Base-by-base conservation (phyloP, 1,140 invertebrate species). In the Pachypsylla venusta region DNA sequence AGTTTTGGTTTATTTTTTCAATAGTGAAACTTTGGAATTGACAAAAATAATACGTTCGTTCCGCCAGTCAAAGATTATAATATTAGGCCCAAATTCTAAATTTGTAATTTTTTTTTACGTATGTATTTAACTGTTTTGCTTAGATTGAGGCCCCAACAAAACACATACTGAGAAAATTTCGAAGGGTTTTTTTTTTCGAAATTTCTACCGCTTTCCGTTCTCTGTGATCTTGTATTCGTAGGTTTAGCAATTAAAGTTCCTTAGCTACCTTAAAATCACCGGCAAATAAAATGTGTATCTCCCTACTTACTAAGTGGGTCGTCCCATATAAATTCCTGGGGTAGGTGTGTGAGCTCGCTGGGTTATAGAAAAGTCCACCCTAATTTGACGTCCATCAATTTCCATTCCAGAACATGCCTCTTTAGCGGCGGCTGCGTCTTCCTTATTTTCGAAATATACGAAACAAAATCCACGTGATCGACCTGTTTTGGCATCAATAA, bases 351-450 rank as follows among this genome's bases (percentile, higher is more conserved):
- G 95, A 20, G 93, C 89, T 60, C 93, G 77, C 71, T 96, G 84
- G n/a, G 95, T 98, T 53, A 98, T 95, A 0, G 93, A 97, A 75
- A 82, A 99, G 72, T 97, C 95, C 16, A 98, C 93, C 64, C 95
- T 76, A 64, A 99, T 96, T 67, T 84, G 79, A 40, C 92, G 77
- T 0, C 89, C 91, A 75, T 97, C 93, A 40, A 99, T 88, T 72
- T 94, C 91, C 77, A 93, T 87, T 48, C 93, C 94, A 61, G 83
- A 83, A 65, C 91, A 93, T 65, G 89, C 80, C 63, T 98, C 91
- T 75, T 96, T 96, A 0, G 95, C 95, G 60, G 85, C 83, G 68
- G 87, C 87, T 0, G 95, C 91, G 77, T 98, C 92, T 54, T 92
- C 87, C 10, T 84, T 71, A 53, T 79, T 83, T 70, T 88, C 84